phyloP scores from a whole-genome alignment of 2,888 invertebrate species.

The Eupeodes luniger region DNA sequence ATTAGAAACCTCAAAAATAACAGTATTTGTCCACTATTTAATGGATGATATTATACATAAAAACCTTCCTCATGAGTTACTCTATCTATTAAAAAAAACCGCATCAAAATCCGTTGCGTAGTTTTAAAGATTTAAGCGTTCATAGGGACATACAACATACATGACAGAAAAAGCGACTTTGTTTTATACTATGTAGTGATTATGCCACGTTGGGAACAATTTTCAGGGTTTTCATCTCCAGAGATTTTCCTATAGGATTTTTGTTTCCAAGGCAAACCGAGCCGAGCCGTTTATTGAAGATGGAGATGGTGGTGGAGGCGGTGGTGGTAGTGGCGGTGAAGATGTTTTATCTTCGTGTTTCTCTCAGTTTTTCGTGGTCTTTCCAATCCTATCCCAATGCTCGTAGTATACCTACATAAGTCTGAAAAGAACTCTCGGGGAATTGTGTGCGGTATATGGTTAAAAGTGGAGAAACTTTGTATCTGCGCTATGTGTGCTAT shows the following conservation, averaged over 20 bases:
- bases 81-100: too few species aligned
- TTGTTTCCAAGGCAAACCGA: constrained; percentile 12
- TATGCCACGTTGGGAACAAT: constrained; percentile 76
- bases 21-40: too few species aligned
- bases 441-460: neutral
- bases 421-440: neutral
- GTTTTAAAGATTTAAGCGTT: too few species aligned
- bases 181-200: too few species aligned
- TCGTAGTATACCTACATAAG: neutral
- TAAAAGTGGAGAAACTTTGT: constrained; percentile 43
- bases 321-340: neutral
- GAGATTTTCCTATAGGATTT: constrained; percentile 61
- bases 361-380: constrained; percentile 39
- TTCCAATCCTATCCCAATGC: neutral
- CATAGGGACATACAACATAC: too few species aligned
- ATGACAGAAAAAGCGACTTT: too few species aligned
- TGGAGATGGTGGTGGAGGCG: too few species aligned
- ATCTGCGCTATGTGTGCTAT: constrained; percentile 33
- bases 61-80: too few species aligned
- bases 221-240: constrained; percentile 72
- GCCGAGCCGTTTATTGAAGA: constrained; percentile 5
- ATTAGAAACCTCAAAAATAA: too few species aligned
- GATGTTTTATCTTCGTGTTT: constrained; percentile 26
- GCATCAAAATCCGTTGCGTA: too few species aligned
- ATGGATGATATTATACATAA: too few species aligned